phyloP scores from a whole-genome alignment of 1,140 invertebrate genomes.

The Scylla paramamosain region DNA sequence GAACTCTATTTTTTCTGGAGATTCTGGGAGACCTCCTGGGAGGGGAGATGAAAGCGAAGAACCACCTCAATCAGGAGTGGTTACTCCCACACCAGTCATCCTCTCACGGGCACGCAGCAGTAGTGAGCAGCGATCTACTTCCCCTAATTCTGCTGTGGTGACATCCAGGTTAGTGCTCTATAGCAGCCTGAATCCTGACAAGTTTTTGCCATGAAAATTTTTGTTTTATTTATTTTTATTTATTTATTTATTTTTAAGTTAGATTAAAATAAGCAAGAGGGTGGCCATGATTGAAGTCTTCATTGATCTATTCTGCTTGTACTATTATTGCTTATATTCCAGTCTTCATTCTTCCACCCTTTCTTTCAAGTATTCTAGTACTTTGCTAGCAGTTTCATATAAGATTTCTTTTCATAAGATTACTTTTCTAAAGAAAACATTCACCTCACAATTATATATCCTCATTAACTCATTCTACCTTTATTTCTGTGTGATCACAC shows the following conservation, averaged over 20 bases:
- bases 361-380: too few relatives aligned
- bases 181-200: neutral
- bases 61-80: conserved; percentile 44
- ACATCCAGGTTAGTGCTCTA: conserved; percentile 42
- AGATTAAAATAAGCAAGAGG: neutral
- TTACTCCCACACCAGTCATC: conserved; percentile 62
- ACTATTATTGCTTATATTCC: too few relatives aligned
- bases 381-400: too few relatives aligned
- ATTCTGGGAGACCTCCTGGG: conserved; percentile 63
- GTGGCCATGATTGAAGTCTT: too few relatives aligned
- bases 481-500: too few relatives aligned
- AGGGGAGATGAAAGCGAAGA: conserved; percentile 48
- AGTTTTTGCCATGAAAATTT: neutral
- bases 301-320: too few relatives aligned
- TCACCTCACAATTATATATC: too few relatives aligned
- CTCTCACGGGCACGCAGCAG: conserved; percentile 65
- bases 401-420: too few relatives aligned
- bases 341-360: neutral
- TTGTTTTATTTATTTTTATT: neutral
- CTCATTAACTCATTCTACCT: too few relatives aligned
- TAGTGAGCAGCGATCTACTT: conserved; percentile 69
- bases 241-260: neutral
- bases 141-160: conserved; percentile 56
- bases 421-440: too few relatives aligned
- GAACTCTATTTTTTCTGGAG: conserved; percentile 64